Conservation (phyloP, 2,113 vertebrate species). For the Caloenas nicobarica region DNA sequence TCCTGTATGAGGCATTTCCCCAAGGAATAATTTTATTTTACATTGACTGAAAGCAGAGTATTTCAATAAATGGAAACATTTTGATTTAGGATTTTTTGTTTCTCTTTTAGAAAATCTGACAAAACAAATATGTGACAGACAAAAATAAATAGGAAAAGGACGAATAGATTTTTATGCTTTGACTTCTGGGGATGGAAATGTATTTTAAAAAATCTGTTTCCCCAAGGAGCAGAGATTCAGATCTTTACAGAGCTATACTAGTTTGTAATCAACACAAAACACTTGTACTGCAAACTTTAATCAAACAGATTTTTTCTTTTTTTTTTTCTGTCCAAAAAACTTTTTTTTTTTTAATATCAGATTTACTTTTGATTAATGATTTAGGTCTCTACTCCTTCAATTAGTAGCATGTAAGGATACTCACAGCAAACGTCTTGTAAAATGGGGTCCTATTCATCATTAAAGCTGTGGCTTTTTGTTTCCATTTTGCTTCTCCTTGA, state of each 20-base stretch:
- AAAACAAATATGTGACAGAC: background rate
- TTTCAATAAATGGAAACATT: background rate
- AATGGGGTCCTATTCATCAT: background rate
- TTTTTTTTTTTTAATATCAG: background rate
- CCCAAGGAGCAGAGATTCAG: background rate
- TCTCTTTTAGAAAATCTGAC: background rate
- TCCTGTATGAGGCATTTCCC: background rate
- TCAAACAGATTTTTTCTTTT: background rate
- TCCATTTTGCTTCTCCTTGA: background rate
- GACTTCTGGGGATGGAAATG: background rate
- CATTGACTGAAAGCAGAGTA: background rate
- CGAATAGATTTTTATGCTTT: background rate
- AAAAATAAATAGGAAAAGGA: background rate
- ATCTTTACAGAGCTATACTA: background rate
- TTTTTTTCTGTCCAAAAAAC: background rate
- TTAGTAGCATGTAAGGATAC: background rate
- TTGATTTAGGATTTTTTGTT: background rate
- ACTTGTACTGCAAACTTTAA: background rate
- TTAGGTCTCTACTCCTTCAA: background rate
- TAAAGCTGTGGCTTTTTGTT: background rate
- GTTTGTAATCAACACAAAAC: background rate
- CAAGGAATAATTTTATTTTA: background rate
- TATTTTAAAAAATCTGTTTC: background rate
- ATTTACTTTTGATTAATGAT: conserved; percentile 9
- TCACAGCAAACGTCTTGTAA: background rate